phyloP scores from a whole-genome alignment of 2,797 vertebrate genomes.

The Cacajao melanocephalus region DNA sequence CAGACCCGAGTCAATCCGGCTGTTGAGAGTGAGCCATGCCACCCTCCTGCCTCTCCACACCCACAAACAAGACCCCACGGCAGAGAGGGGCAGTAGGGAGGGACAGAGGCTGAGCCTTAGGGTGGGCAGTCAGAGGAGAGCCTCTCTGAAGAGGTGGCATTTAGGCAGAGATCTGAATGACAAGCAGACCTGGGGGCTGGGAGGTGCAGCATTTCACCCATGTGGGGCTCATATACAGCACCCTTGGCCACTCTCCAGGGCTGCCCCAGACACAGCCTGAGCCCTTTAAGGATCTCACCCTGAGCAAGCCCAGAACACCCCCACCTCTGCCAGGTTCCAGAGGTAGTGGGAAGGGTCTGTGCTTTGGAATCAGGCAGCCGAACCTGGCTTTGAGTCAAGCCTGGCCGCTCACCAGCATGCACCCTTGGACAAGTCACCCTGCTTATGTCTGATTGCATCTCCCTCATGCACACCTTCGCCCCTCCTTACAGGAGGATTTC shows the following conservation, averaged over 20 bases:
- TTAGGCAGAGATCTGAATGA: not conserved
- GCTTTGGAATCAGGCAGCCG: not conserved
- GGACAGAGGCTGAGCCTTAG: not conserved
- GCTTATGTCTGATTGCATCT: accelerated
- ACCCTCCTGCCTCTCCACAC: not conserved
- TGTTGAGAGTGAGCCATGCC: not conserved
- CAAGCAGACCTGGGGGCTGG: not conserved
- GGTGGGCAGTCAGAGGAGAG: accelerated
- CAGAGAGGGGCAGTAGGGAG: not conserved
- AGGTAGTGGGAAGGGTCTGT: not conserved
- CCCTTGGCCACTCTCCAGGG: not conserved
- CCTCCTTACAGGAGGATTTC: not conserved
- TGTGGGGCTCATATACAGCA: accelerated
- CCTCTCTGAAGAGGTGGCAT: not conserved
- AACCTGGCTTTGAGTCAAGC: not conserved
- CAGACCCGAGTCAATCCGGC: not conserved
- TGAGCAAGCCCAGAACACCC: not conserved
- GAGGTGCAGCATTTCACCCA: not conserved
- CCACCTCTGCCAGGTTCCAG: not conserved
- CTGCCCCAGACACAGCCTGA: not conserved
- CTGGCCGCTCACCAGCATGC: not conserved
- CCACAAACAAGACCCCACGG: not conserved
- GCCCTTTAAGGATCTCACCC: not conserved
- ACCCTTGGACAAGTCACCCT: not conserved
- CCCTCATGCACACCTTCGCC: not conserved